Conservation (phyloP, 2,113 vertebrate genomes). For the Neotoma lepida region DNA sequence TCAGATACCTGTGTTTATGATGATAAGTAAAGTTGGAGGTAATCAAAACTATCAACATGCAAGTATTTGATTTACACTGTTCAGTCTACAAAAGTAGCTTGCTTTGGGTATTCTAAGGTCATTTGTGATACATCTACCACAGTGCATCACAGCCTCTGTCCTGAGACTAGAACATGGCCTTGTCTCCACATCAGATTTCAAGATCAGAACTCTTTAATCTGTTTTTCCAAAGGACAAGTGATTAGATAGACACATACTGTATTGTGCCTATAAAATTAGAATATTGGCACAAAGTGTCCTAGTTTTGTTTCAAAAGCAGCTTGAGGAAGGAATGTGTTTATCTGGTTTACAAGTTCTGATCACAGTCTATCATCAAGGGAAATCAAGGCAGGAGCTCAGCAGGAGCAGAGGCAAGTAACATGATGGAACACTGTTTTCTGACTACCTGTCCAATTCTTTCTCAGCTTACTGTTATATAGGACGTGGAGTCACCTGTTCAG, state of each 20-base stretch:
- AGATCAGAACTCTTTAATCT: not conserved
- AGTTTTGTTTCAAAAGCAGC: not conserved
- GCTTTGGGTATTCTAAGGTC: not conserved
- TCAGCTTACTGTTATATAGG: not conserved
- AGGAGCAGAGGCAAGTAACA: not conserved
- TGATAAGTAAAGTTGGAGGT: not conserved
- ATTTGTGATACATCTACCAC: not conserved
- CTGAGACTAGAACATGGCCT: not conserved
- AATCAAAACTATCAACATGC: not conserved
- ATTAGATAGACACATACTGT: not conserved
- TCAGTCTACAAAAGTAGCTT: not conserved
- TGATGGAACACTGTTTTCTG: not conserved
- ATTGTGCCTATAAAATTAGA: not conserved
- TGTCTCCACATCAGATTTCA: not conserved
- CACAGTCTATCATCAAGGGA: not conserved
- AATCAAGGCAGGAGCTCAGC: not conserved
- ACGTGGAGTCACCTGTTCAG: not conserved
- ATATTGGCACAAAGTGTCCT: not conserved
- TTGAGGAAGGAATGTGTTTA: not conserved
- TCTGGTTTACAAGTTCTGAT: not conserved
- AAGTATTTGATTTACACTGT: not conserved
- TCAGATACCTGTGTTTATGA: not conserved
- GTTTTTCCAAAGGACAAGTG: not conserved
- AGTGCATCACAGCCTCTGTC: not conserved
- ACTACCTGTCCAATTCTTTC: not conserved